These are phyloP conservation scores for Gortyna flavago DNA, from an alignment of 2,888 invertebrate species.

Conservation along the genomic window DNA sequence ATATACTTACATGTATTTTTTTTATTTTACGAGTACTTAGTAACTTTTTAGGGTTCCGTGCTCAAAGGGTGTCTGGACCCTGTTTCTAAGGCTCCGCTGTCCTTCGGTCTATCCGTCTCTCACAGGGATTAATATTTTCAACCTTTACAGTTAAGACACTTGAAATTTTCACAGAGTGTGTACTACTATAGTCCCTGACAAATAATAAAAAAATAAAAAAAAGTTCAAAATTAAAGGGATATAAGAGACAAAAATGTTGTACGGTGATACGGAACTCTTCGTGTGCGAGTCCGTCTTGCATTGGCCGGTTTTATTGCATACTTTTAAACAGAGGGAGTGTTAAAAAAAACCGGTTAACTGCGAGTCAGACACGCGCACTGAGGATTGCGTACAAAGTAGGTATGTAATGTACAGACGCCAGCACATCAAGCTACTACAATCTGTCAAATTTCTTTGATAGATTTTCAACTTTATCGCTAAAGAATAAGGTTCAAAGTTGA, in stretches of 20 bases:
- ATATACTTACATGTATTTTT: not conserved
- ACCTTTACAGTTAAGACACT: not conserved
- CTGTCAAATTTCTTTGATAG: no score
- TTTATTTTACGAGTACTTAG: not conserved
- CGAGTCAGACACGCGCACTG: no score
- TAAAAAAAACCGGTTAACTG: not conserved
- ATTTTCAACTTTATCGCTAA: no score
- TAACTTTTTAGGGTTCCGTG: not conserved
- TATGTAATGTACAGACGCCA: no score
- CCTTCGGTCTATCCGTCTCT: not conserved
- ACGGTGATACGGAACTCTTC: no score
- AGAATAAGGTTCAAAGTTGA: no score
- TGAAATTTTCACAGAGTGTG: not conserved
- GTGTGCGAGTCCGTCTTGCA: no score
- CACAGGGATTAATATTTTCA: not conserved
- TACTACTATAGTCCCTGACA: not conserved
- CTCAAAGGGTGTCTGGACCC: not conserved
- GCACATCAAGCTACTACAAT: no score
- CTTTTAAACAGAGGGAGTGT: not conserved
- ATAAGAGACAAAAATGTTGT: not conserved
- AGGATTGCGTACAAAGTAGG: no score
- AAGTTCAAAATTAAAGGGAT: not conserved
- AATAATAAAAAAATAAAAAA: not conserved
- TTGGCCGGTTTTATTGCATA: not conserved
- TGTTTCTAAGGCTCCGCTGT: not conserved